Conservation (phyloP, 2,113 vertebrate species). For the Peromyscus polionotus region DNA sequence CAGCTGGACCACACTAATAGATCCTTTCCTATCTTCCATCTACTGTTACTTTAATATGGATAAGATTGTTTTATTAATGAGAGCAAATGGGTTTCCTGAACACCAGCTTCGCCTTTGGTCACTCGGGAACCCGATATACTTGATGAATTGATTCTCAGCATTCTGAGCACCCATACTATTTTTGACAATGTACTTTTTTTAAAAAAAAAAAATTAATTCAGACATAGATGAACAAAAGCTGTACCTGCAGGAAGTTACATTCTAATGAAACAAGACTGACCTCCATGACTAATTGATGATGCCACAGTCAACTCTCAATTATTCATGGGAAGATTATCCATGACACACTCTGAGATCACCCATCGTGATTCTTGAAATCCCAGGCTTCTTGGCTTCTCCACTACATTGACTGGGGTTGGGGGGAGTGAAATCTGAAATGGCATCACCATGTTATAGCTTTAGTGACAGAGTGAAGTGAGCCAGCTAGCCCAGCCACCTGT, state of each 20-base stretch:
- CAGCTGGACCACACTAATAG: slow-evolving; percentile 83
- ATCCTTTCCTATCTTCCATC: slow-evolving; percentile 73
- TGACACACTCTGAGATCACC: slow-evolving; percentile 64
- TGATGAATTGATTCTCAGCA: slow-evolving; percentile 79
- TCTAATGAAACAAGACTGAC: slow-evolving; percentile 73
- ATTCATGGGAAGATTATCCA: slow-evolving; percentile 76
- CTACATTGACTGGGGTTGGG: not conserved
- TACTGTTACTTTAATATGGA: slow-evolving; percentile 84
- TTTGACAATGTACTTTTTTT: slow-evolving; percentile 68
- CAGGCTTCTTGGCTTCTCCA: slow-evolving; percentile 28
- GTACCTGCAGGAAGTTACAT: slow-evolving; percentile 77
- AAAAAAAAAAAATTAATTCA: slow-evolving; percentile 15
- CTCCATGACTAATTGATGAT: slow-evolving; percentile 73
- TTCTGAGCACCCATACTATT: slow-evolving; percentile 74
- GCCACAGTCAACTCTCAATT: slow-evolving; percentile 77
- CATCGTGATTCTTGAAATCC: slow-evolving; percentile 54
- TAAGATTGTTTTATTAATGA: slow-evolving; percentile 86
- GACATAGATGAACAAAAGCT: slow-evolving; percentile 72
- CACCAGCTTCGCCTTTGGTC: slow-evolving; percentile 73
- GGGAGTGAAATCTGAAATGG: not conserved
- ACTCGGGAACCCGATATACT: slow-evolving; percentile 77
- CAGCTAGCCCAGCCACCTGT: not conserved
- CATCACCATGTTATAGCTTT: not conserved
- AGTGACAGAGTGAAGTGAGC: not conserved
- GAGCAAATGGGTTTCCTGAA: slow-evolving; percentile 83